Base-by-base conservation (phyloP, 1,140 invertebrate genomes). In the Drosophila sucinea region DNA sequence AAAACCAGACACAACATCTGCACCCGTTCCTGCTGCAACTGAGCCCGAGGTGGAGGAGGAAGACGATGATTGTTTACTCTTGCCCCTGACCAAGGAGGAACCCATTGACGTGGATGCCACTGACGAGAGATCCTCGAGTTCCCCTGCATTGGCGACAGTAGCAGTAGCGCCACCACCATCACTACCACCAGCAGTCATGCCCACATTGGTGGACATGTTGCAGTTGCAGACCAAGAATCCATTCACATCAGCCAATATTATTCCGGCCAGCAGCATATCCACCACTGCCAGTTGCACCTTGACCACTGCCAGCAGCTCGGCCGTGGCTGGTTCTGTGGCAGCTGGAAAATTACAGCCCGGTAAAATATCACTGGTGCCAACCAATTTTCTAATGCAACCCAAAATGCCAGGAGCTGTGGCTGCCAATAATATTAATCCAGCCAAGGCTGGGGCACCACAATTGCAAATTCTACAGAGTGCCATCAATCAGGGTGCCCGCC, bases 71-170 rank as follows among this genome's bases (percentile, higher is more conserved):
- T 90, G 84, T 58, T 74, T 89, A 73, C 66, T 79, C 3, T n/a
- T 90, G 40, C 70, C 85, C 1, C 41, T 79, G 57, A 81, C 89
- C 1, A 92, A 92, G 58, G 81, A 91, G 47, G 91, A 92, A 41
- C 91, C 91, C 11, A 91, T 92, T 40, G 91, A 92, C 75, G 90
- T 92, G 29, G 91, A 92, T 67, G 90, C 90, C 10, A 73, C 69
- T 0, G 83, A 87, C 3, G 79, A 81, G 41, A 69, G 69, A 10
- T 65, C 67, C 1, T 23, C 27, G 3, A 56, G 8, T 54, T 63
- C 10, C 57, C 67, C 2, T 54, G 40, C 33, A 17, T 17, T 17
- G 17, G 17, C 17, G 17, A 17, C 17, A 35, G 25, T 54, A 25
- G 27, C 2, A 30, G 25, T 3, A 10, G 7, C 44, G 3, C 0